A percentile compares a stretch with the other conserved stretches of the same genome.
Evolutionary conservation across 2,113 vertebrate species (phyloP).

Genomic region (Eira barbara): DNA sequence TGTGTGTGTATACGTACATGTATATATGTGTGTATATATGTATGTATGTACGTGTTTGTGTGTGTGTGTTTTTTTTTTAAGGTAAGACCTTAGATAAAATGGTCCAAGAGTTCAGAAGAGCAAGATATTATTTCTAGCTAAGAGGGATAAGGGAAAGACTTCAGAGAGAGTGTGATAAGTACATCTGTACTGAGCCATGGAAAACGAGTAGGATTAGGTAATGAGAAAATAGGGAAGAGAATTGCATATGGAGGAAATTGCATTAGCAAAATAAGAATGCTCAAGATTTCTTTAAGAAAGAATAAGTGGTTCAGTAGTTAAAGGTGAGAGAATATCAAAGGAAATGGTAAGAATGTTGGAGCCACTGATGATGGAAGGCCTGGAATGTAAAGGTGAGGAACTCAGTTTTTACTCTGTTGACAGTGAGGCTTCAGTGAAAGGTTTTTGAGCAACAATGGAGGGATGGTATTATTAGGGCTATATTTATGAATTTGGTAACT

Average conservation of each 20-base stretch:
- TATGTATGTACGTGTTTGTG: not conserved
- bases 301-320: not conserved
- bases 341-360: not conserved
- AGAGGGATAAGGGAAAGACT: not conserved
- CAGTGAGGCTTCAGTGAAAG: not conserved
- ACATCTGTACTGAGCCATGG: not conserved
- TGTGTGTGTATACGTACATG: not conserved
- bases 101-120: not conserved
- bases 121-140: conserved; percentile 12
- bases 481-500: not conserved
- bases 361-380: not conserved
- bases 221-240: conserved; percentile 19
- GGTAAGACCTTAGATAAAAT: not conserved
- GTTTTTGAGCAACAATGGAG: not conserved
- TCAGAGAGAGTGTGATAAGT: not conserved
- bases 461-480: not conserved
- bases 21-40: not conserved
- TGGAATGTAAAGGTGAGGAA: not conserved
- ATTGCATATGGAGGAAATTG: not conserved
- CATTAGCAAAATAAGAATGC: not conserved
- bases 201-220: conserved; percentile 15
- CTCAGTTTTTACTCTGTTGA: not conserved
- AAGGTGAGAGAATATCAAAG: not conserved
- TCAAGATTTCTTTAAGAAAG: not conserved
- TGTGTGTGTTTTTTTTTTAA: not conserved